Base-by-base conservation (phyloP, 2,888 invertebrate species). In the Tenthredo scrophulariae region DNA sequence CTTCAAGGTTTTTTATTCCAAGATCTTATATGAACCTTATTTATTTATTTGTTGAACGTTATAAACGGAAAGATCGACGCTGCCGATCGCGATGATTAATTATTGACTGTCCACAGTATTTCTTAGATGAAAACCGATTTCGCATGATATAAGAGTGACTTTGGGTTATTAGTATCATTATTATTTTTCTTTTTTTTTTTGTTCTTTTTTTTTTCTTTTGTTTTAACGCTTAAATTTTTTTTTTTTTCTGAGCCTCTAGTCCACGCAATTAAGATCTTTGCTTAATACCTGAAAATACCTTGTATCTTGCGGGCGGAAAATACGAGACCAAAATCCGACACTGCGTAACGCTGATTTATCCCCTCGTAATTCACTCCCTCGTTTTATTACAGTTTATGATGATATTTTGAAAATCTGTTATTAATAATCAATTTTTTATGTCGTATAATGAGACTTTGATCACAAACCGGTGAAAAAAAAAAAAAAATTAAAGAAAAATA, bases 101-200 rank as follows among this genome's bases (percentile, higher is more conserved):
- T 87, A 89, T 88, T 87, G 87, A 89, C 88, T 88, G 88, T 88
- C 89, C 90, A 90, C 91, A 91, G 88, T 91, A 91, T 91, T 91
- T 91, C 90, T 87, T 90, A 90, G 87, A 88, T 86, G 87, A 87
- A 84, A 85, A 84, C 77, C 83, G 65, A 83, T 62, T 58, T 74
- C 74, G 77, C 77, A 77, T 54, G 77, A 77, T 77, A 77, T 77
- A 54, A 77, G 46, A 74, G 74, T 74, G 74, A 74, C 22, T 74
- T 74, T 67, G 67, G 67, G 67, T 67, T 67, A 67, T 33, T 67
- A 67, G 15, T 67, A 29, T 26, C n/a, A 22, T 58, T 29, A 33
- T 67, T 18, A 26, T 33, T 33, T 33, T 67, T 33, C 6, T 18
- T 65, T 65, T 29, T 10, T 0, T 18, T n/a, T 4, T 58, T 58